Evolutionary conservation across 2,113 vertebrate genomes (phyloP).

Genomic region (Leptodactylus fuscus): DNA sequence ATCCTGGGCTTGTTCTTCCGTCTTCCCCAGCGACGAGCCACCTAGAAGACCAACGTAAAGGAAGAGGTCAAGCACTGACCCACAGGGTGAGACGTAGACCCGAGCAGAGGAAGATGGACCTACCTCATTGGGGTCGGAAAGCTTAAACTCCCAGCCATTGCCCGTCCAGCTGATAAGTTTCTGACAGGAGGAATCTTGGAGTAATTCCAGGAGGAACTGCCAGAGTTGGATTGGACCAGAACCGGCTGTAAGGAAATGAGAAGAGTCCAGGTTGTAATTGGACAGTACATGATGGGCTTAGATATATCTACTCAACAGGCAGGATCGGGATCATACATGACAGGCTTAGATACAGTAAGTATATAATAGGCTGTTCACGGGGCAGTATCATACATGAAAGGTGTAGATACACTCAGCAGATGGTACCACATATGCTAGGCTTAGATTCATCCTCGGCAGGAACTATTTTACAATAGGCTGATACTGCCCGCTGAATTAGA

Average conservation of each 20-base stretch:
- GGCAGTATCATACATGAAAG: too few relatives aligned
- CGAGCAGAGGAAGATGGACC: not conserved
- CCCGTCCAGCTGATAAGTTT: slow-evolving; percentile 83
- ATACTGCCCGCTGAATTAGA: too few relatives aligned
- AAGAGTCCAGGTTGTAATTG: not conserved
- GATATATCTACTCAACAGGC: not conserved
- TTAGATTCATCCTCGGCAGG: too few relatives aligned
- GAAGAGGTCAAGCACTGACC: not conserved
- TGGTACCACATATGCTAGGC: too few relatives aligned
- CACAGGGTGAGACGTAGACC: not conserved
- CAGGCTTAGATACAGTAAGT: not conserved
- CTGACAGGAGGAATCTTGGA: slow-evolving; percentile 77
- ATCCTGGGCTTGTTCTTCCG: slow-evolving; percentile 88
- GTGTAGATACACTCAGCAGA: too few relatives aligned
- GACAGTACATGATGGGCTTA: not conserved
- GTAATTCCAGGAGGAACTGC: slow-evolving; percentile 83
- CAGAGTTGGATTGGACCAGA: slow-evolving; percentile 83
- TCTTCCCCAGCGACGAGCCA: slow-evolving; percentile 84
- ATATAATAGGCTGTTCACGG: too few relatives aligned
- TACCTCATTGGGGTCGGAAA: slow-evolving; percentile 83
- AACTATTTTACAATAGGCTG: too few relatives aligned
- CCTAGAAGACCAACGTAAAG: slow-evolving; percentile 64
- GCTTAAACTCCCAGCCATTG: slow-evolving; percentile 85
- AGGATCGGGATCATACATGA: not conserved
- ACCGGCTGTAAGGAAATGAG: slow-evolving; percentile 62